A percentile compares a stretch with the other conserved stretches of the same genome.
These are phyloP conservation scores for Falcaria lacertinaria DNA, from an alignment of 2,888 invertebrate genomes.

Conservation along the genomic window DNA sequence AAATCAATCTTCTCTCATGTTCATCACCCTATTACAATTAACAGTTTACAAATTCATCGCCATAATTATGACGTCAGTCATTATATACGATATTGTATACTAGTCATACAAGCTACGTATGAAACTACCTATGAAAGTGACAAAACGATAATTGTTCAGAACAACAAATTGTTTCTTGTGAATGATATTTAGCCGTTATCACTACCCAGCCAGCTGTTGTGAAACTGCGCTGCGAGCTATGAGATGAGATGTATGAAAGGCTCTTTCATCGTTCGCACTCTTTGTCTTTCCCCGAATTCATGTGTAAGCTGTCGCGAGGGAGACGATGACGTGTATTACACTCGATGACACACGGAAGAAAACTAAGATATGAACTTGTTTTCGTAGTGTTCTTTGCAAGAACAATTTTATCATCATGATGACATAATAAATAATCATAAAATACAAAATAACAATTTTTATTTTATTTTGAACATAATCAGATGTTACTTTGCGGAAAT, in stretches of 20 bases:
- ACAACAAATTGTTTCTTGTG: constrained; percentile 11
- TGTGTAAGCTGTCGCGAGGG: constrained; percentile 54
- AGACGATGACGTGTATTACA: constrained; percentile 47
- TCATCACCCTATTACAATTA: no score
- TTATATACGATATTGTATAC: no score
- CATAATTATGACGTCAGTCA: no score
- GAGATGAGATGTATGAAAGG: constrained; percentile 46
- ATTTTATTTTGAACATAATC: no score
- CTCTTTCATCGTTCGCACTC: constrained; percentile 56
- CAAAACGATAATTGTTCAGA: constrained; percentile 1
- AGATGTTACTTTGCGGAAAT: no score
- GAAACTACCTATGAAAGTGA: neutral
- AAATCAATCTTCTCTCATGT: no score
- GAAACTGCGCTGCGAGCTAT: constrained; percentile 31
- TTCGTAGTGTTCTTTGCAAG: no score
- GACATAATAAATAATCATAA: no score
- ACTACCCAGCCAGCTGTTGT: constrained; percentile 38
- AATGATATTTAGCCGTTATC: constrained; percentile 51
- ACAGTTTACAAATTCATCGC: no score
- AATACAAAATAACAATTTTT: no score
- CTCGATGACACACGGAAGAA: constrained; percentile 29
- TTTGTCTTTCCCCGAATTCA: constrained; percentile 64
- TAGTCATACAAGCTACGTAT: neutral
- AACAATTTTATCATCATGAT: no score
- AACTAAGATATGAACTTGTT: neutral